phyloP scores from a whole-genome alignment of 2,888 invertebrate genomes.

The Galeruca laticollis region DNA sequence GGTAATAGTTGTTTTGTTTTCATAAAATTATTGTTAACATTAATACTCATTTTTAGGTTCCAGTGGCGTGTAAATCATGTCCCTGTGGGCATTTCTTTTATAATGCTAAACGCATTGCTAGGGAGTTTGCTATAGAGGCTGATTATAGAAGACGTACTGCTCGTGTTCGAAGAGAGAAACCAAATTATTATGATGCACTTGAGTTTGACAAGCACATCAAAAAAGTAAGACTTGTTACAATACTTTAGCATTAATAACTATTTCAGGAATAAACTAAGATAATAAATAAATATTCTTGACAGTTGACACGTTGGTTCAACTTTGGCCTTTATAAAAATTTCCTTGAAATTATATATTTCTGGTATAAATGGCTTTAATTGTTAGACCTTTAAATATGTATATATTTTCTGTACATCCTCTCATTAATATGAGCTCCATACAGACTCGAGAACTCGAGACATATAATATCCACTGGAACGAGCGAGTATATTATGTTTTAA shows the following conservation, averaged over 20 bases:
- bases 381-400: no score
- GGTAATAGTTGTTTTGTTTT: conserved; percentile 42
- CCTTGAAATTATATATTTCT: no score
- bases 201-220: conserved; percentile 83
- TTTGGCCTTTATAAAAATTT: no score
- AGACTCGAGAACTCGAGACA: no score
- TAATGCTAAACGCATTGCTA: conserved; percentile 72
- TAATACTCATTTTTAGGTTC: conserved; percentile 71
- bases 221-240: conserved; percentile 66
- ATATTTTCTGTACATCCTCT: no score
- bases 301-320: no score
- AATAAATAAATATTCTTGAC: no score
- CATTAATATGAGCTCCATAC: no score
- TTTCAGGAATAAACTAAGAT: no score
- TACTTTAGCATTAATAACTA: neutral
- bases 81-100: conserved; percentile 87
- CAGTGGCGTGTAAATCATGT: conserved; percentile 87
- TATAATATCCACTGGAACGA: no score
- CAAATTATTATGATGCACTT: conserved; percentile 86
- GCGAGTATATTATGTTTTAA: no score
- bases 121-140: conserved; percentile 68
- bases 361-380: no score
- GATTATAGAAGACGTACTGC: conserved; percentile 76
- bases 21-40: neutral
- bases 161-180: conserved; percentile 80